These are phyloP conservation scores for Sebastes melanostomus DNA, from an alignment of 2,797 vertebrate genomes.

Conservation along the genomic window DNA sequence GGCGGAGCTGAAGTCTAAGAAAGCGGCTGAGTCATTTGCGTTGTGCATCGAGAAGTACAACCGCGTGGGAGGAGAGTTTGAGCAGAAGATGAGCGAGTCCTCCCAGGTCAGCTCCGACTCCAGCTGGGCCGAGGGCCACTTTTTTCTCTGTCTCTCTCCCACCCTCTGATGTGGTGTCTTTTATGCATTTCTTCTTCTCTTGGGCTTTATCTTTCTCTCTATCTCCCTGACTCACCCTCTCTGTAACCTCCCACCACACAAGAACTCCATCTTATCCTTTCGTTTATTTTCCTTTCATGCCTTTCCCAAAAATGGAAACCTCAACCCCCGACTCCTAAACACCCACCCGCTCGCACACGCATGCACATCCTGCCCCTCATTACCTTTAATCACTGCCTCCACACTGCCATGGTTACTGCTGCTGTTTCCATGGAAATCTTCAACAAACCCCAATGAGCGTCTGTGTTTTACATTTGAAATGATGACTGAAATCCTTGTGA, in stretches of 20 bases:
- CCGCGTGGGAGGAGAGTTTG: constrained; percentile 89
- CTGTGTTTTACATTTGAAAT: constrained; percentile 63
- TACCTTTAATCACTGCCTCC: constrained; percentile 65
- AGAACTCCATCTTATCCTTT: constrained; percentile 10
- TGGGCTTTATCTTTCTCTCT: neutral
- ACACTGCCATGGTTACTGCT: constrained; percentile 70
- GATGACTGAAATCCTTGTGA: constrained; percentile 50
- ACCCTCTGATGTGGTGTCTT: constrained; percentile 10
- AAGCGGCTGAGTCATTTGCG: constrained; percentile 88
- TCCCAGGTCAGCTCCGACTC: constrained; percentile 83
- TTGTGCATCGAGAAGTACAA: constrained; percentile 93
- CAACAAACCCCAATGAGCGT: constrained; percentile 45
- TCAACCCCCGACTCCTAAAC: constrained; percentile 36
- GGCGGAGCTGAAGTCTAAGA: constrained; percentile 95
- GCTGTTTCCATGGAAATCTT: constrained; percentile 74
- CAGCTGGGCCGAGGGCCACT: constrained; percentile 6
- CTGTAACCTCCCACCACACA: constrained; percentile 13
- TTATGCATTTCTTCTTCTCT: neutral
- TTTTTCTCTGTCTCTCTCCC: neutral
- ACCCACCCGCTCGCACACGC: constrained; percentile 21
- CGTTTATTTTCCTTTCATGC: constrained; percentile 15
- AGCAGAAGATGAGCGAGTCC: constrained; percentile 94
- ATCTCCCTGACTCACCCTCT: constrained; percentile 23
- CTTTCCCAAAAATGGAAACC: constrained; percentile 44
- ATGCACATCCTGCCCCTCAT: constrained; percentile 31